These are phyloP conservation scores for Heteropelma amictum DNA, from an alignment of 2,888 invertebrate species.

Conservation along the genomic window DNA sequence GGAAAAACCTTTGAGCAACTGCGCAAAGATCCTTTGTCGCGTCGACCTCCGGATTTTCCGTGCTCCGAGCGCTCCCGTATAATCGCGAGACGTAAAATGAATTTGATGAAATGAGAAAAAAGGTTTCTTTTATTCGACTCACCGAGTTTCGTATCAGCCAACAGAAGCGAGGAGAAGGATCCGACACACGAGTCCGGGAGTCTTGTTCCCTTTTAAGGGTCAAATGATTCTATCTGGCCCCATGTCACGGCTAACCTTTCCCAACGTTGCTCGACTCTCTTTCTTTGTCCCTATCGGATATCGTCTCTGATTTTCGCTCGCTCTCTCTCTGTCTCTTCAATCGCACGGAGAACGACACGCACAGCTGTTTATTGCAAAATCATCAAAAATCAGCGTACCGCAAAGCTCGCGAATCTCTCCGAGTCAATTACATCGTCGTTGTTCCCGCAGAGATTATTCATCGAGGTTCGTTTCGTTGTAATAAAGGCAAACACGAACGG, in stretches of 20 bases:
- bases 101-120: background rate
- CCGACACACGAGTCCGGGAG: constrained; percentile 65
- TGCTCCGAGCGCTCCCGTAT: background rate
- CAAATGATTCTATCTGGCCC: constrained; percentile 72
- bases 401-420: background rate
- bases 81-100: background rate
- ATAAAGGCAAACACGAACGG: background rate
- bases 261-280: constrained; percentile 19
- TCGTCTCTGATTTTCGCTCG: background rate
- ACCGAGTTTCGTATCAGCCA: constrained; percentile 13
- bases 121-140: background rate
- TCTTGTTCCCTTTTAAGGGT: constrained; percentile 69
- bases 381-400: background rate
- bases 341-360: constrained; percentile 10
- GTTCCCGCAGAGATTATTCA: too few relatives aligned
- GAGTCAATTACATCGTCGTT: background rate
- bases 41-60: background rate
- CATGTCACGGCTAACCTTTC: constrained; percentile 61
- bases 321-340: too few relatives aligned
- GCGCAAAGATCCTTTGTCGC: too few relatives aligned
- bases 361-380: constrained; percentile 34
- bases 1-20: too few relatives aligned
- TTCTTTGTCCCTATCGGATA: constrained; percentile 15
- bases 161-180: constrained; percentile 16
- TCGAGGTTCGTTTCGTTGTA: too few relatives aligned